These are phyloP conservation scores for Pristionchus japonicus DNA, from an alignment of 2,888 invertebrate genomes.

Conservation along the genomic window DNA sequence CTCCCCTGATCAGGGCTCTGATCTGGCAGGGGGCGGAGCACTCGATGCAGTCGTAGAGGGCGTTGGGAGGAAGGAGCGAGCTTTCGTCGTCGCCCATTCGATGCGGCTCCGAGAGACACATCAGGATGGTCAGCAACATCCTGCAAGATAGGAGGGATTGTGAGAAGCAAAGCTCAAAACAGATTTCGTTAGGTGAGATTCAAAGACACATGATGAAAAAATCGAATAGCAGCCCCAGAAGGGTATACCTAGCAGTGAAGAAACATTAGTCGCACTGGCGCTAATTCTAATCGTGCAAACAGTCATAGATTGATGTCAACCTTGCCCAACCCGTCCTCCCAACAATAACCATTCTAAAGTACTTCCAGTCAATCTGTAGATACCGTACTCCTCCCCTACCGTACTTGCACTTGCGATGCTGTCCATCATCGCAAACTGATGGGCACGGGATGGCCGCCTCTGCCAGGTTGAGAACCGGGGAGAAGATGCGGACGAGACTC, in stretches of 20 bases:
- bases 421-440: neutral
- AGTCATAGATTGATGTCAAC: too few relatives aligned
- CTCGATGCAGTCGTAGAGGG: neutral
- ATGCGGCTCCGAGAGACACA: neutral
- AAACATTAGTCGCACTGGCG: too few relatives aligned
- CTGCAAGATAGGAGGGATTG: neutral
- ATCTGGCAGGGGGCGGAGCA: conserved; percentile 22
- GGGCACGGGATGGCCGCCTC: neutral
- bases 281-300: too few relatives aligned
- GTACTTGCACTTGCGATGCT: conserved; percentile 24
- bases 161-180: too few relatives aligned
- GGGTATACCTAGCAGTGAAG: too few relatives aligned
- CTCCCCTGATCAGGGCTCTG: conserved; percentile 3
- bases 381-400: neutral
- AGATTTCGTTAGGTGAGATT: too few relatives aligned
- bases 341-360: too few relatives aligned
- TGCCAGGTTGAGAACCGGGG: neutral
- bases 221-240: too few relatives aligned
- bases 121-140: neutral
- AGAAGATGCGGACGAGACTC: neutral
- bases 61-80: neutral
- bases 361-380: neutral
- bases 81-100: neutral
- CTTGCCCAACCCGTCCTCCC: too few relatives aligned
- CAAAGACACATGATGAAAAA: too few relatives aligned